These are phyloP conservation scores for Mellilla xanthometata DNA, from an alignment of 2,888 invertebrate species.

Conservation along the genomic window DNA sequence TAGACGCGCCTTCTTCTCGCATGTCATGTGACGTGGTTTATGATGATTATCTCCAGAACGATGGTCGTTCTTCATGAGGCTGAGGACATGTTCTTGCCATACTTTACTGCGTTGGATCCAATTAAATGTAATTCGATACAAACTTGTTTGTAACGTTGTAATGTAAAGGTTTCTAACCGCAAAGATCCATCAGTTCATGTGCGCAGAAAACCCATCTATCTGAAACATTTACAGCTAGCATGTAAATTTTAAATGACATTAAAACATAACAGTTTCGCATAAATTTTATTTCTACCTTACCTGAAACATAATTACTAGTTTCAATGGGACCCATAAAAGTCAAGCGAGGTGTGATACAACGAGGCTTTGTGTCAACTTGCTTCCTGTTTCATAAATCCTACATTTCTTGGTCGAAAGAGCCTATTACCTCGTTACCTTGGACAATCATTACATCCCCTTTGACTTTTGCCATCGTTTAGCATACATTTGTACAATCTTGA, in stretches of 20 bases:
- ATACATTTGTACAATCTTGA: conserved; percentile 32
- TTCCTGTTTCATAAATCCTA: conserved; percentile 52
- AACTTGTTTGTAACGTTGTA: conserved; percentile 5
- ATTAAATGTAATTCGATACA: conserved; percentile 19
- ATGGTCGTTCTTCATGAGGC: conserved; percentile 3
- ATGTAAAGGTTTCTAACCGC: background rate
- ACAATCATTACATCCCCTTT: conserved; percentile 48
- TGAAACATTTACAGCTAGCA: background rate
- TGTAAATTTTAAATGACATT: conserved; percentile 6
- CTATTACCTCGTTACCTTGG: conserved; percentile 45
- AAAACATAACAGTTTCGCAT: conserved; percentile 5
- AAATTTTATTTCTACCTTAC: conserved; percentile 14
- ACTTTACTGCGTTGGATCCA: conserved; percentile 13
- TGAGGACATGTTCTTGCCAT: conserved; percentile 7
- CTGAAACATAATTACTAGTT: conserved; percentile 18
- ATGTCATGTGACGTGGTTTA: conserved; percentile 19
- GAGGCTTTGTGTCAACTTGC: conserved; percentile 42
- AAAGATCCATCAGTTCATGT: background rate
- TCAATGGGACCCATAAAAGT: conserved; percentile 32
- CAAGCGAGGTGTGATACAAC: conserved; percentile 33
- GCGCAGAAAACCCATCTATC: background rate
- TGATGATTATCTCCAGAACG: conserved; percentile 14
- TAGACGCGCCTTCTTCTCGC: conserved; percentile 7
- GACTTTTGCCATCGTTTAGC: conserved; percentile 49
- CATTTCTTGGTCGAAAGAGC: conserved; percentile 37